These are phyloP conservation scores for Oryzaephilus surinamensis DNA, from an alignment of 1,140 invertebrate genomes.

Conservation along the genomic window DNA sequence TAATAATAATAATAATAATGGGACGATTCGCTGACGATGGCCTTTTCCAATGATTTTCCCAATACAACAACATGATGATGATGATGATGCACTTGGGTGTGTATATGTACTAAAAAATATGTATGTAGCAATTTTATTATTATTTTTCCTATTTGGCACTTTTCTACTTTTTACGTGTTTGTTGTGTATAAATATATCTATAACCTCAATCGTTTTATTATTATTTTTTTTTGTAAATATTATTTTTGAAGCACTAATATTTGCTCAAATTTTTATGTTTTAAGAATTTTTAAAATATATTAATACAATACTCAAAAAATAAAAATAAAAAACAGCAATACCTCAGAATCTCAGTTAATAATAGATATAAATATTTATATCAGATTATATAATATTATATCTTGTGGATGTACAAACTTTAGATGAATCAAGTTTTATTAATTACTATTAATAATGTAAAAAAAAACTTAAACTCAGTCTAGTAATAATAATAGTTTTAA, in stretches of 20 bases:
- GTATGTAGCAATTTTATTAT: constrained; percentile 10
- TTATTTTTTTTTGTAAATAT: neutral
- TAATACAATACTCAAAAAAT: constrained; percentile 26
- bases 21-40: neutral
- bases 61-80: no score
- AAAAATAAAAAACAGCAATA: constrained; percentile 36
- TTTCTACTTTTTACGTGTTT: no score
- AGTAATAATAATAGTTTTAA: no score
- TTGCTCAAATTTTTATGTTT: constrained; percentile 11
- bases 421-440: constrained; percentile 14
- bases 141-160: constrained; percentile 15
- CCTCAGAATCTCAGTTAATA: constrained; percentile 34
- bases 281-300: constrained; percentile 11
- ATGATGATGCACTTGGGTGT: neutral
- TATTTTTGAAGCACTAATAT: constrained; percentile 7
- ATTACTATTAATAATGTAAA: constrained; percentile 10
- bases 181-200: no score
- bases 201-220: neutral
- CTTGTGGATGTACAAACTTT: constrained; percentile 29
- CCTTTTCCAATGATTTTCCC: no score
- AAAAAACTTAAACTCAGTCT: no score
- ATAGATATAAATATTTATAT: constrained; percentile 31
- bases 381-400: constrained; percentile 24
- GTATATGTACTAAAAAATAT: neutral
- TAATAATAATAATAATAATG: no score